These are phyloP conservation scores for Tetraodon nigroviridis DNA, from an alignment of 2,113 vertebrate genomes.

Conservation along the genomic window DNA sequence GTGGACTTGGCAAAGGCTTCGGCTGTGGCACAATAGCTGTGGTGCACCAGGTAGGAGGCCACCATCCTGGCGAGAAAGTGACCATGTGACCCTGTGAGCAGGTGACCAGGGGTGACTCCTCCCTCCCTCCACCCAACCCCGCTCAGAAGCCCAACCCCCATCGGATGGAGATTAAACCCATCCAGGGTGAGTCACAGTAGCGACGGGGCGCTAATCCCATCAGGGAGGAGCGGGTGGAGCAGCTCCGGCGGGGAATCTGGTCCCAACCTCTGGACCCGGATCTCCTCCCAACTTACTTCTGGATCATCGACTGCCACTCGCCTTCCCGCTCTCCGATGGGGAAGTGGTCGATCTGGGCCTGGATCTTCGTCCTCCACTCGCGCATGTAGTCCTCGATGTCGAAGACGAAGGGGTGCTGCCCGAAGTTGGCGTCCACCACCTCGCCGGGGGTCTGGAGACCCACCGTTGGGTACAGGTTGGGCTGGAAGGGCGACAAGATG, in stretches of 20 bases:
- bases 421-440: slow-evolving; percentile 97
- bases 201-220: slow-evolving; percentile 47
- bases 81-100: too few relatives aligned
- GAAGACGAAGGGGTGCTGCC: slow-evolving; percentile 95
- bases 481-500: slow-evolving; percentile 68
- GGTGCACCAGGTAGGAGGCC: slow-evolving; percentile 96
- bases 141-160: slow-evolving; percentile 8
- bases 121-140: slow-evolving; percentile 3
- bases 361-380: slow-evolving; percentile 97
- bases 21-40: slow-evolving; percentile 97
- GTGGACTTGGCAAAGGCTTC: slow-evolving; percentile 98
- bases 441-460: slow-evolving; percentile 97
- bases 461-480: slow-evolving; percentile 97
- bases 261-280: too few relatives aligned
- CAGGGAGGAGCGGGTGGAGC: too few relatives aligned
- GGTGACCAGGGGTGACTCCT: too few relatives aligned
- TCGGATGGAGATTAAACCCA: slow-evolving; percentile 53
- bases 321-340: slow-evolving; percentile 92
- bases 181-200: slow-evolving; percentile 47
- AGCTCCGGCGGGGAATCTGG: too few relatives aligned
- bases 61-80: slow-evolving; percentile 89
- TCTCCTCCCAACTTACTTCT: slow-evolving; percentile 80
- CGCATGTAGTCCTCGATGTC: slow-evolving; percentile 99
- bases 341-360: slow-evolving; percentile 93
- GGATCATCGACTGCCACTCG: slow-evolving; percentile 98